These are phyloP conservation scores for Elgaria multicarinata DNA, from an alignment of 2,113 vertebrate species.

Conservation along the genomic window DNA sequence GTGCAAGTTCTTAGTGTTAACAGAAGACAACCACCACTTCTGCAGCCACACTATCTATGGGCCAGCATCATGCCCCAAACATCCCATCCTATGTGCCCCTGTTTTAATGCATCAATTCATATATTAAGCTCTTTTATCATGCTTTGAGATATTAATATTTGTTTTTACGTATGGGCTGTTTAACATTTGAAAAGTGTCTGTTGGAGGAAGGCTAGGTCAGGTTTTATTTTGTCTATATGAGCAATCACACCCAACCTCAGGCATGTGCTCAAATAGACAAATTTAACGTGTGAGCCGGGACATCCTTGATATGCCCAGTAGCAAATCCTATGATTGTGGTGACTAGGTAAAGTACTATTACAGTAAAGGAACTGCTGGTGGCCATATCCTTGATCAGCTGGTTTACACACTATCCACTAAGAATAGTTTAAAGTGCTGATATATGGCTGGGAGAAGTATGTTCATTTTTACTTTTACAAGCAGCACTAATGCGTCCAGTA, in stretches of 20 bases:
- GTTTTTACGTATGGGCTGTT: neutral
- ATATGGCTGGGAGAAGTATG: neutral
- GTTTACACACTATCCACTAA: neutral
- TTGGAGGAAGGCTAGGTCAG: neutral
- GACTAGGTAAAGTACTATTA: neutral
- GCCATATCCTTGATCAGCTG: neutral
- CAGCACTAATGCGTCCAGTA: neutral
- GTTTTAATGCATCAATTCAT: neutral
- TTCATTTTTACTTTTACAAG: neutral
- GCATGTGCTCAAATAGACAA: neutral
- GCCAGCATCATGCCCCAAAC: neutral
- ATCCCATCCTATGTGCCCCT: neutral
- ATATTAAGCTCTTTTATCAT: neutral
- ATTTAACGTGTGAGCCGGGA: neutral
- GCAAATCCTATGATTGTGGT: neutral
- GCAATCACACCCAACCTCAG: neutral
- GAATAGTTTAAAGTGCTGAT: neutral
- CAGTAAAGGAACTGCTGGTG: neutral
- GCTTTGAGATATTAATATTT: neutral
- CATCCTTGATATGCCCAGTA: neutral
- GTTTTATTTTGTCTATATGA: neutral
- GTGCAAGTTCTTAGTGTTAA: neutral
- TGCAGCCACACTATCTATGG: neutral
- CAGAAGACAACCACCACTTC: neutral
- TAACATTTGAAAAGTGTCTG: neutral